phyloP scores from a whole-genome alignment of 2,113 vertebrate species.

The Talpa occidentalis region DNA sequence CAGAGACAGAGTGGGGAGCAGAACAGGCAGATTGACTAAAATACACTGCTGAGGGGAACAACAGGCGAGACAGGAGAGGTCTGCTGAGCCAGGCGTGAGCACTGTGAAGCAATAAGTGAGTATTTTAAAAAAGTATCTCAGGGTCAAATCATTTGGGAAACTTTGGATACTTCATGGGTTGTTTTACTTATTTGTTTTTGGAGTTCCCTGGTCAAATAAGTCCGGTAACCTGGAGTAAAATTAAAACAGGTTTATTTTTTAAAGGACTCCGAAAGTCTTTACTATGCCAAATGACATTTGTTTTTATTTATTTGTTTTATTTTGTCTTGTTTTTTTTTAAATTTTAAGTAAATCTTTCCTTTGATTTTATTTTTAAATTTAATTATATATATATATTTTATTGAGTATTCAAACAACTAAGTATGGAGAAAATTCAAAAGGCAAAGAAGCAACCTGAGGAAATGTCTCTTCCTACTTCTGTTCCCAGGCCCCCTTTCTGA shows the following conservation, averaged over 20 bases:
- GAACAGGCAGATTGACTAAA: too few species aligned
- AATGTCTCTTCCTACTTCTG: not conserved
- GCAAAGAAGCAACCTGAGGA: not conserved
- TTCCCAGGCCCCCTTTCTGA: not conserved
- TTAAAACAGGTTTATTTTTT: not conserved
- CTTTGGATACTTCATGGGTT: not conserved
- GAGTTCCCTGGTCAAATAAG: not conserved
- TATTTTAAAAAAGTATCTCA: conserved; percentile 16
- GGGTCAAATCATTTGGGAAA: not conserved
- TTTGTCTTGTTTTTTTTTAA: not conserved
- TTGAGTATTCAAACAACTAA: not conserved
- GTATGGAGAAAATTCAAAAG: conserved; percentile 44
- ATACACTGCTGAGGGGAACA: too few species aligned
- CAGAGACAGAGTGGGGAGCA: too few species aligned
- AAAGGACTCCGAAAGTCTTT: not conserved
- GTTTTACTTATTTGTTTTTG: not conserved
- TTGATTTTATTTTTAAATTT: conserved; percentile 51
- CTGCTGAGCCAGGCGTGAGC: too few species aligned
- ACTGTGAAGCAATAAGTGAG: too few species aligned
- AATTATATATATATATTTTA: not conserved
- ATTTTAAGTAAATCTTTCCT: conserved; percentile 14
- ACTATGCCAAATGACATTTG: not conserved
- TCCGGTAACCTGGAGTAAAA: not conserved
- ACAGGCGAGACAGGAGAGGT: too few species aligned
- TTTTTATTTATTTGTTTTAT: not conserved